These are phyloP conservation scores for Thunnus maccoyii DNA, from an alignment of 2,113 vertebrate species.

Conservation along the genomic window DNA sequence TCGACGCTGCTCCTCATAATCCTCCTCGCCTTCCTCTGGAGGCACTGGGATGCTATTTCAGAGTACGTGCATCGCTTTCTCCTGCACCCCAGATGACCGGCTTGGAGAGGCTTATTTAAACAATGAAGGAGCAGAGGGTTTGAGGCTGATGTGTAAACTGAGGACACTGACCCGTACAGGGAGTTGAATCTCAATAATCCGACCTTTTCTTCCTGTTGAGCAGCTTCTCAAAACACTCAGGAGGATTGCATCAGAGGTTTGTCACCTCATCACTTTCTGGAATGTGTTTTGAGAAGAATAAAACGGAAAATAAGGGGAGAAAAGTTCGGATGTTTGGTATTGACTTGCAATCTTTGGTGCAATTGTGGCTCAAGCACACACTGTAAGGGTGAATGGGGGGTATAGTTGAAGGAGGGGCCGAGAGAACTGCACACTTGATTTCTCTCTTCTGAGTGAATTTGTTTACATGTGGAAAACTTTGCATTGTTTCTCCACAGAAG, in stretches of 20 bases:
- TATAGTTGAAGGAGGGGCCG: conserved; percentile 58
- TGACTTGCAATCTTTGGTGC: conserved; percentile 65
- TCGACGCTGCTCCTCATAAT: conserved; percentile 92
- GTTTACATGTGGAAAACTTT: conserved; percentile 94
- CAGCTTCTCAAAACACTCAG: conserved; percentile 55
- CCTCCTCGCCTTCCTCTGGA: conserved; percentile 94
- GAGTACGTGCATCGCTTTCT: conserved; percentile 91
- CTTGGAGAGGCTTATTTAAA: conserved; percentile 18
- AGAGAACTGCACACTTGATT: conserved; percentile 78
- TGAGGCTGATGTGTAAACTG: conserved; percentile 43
- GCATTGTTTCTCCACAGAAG: conserved; percentile 80
- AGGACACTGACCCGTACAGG: conserved; percentile 37
- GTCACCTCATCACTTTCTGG: conserved; percentile 66
- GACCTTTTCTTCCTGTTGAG: conserved; percentile 37
- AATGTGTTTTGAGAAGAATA: conserved; percentile 44
- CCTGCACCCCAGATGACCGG: conserved; percentile 91
- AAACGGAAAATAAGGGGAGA: neutral
- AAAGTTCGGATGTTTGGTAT: conserved; percentile 46
- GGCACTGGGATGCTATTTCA: conserved; percentile 94
- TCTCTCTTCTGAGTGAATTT: conserved; percentile 84
- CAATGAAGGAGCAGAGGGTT: conserved; percentile 32
- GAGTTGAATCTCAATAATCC: conserved; percentile 53
- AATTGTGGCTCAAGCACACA: conserved; percentile 62
- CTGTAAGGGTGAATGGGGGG: conserved; percentile 43
- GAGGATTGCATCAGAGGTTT: conserved; percentile 49